Evolutionary conservation across 2,797 vertebrate species (phyloP).

Genomic region (Menidia menidia): DNA sequence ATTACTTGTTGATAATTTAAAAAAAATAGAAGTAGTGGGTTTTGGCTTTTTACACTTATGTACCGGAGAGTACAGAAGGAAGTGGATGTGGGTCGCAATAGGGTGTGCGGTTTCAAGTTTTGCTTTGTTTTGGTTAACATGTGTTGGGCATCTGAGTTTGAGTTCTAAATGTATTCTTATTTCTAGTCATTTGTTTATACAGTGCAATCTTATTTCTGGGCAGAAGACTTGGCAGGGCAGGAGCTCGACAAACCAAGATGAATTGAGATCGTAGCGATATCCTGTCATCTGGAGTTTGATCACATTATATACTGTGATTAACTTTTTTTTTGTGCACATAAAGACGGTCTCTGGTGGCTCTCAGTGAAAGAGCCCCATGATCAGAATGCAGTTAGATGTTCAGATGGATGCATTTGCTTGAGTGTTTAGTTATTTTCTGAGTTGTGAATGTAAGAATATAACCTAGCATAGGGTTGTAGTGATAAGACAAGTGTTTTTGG

Average conservation of each 20-base stretch:
- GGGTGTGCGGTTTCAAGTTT: conserved; percentile 5
- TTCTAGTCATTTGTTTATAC: conserved; percentile 15
- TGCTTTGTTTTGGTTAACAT: neutral
- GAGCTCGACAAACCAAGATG: conserved; percentile 10
- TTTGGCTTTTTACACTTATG: neutral
- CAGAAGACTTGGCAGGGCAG: neutral
- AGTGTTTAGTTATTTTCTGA: neutral
- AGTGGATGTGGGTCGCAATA: neutral
- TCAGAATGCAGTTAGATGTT: neutral
- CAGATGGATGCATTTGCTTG: neutral
- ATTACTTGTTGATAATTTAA: neutral
- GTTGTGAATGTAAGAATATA: neutral
- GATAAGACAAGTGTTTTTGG: neutral
- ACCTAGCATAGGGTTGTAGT: neutral
- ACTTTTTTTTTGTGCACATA: neutral
- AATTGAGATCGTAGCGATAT: neutral
- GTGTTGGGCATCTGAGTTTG: neutral
- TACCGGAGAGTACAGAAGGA: neutral
- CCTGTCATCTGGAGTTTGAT: conserved; percentile 2
- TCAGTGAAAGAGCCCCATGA: neutral
- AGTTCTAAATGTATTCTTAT: neutral
- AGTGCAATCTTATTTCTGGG: conserved; percentile 2
- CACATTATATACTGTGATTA: neutral
- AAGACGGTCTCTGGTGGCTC: neutral
- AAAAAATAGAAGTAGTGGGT: neutral